These are phyloP conservation scores for Cephus sareptanus DNA, from an alignment of 2,888 invertebrate genomes.

Conservation along the genomic window DNA sequence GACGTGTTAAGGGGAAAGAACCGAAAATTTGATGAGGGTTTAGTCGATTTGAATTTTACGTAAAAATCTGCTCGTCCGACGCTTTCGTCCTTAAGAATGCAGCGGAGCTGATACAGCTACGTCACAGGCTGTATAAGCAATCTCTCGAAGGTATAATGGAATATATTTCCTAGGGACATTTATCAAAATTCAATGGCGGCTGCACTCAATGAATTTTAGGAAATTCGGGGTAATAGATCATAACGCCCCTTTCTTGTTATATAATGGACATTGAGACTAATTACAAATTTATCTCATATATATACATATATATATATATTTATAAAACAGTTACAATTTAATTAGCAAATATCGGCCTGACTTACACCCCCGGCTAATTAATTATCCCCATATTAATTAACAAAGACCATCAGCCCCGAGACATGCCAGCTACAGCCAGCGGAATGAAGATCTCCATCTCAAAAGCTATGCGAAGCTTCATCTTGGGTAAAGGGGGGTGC, in stretches of 20 bases:
- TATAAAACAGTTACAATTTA: not conserved
- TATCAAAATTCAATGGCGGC: not conserved
- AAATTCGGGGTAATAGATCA: not conserved
- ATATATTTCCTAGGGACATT: slow-evolving; percentile 1
- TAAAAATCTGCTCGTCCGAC: not conserved
- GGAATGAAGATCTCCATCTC: not conserved
- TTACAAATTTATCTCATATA: not conserved
- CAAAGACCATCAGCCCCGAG: not conserved
- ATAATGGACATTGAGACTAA: not conserved
- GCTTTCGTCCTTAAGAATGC: not conserved
- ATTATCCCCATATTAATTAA: not conserved
- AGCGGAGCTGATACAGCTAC: not conserved
- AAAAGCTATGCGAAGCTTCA: not conserved
- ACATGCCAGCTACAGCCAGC: not conserved
- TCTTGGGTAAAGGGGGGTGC: too few species aligned
- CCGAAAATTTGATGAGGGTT: not conserved
- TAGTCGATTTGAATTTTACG: not conserved
- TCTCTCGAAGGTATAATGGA: not conserved
- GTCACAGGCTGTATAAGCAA: not conserved
- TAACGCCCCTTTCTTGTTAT: not conserved
- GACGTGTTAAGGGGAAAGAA: not conserved
- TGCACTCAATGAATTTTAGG: not conserved
- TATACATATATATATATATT: not conserved
- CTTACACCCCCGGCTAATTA: not conserved
- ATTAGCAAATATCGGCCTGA: not conserved